Percentiles rank a stretch among this genome's conserved stretches.
Evolutionary conservation across 92 coral and sea anemone genomes (phyloP).

Genomic region (Palythoa heliodiscus): DNA sequence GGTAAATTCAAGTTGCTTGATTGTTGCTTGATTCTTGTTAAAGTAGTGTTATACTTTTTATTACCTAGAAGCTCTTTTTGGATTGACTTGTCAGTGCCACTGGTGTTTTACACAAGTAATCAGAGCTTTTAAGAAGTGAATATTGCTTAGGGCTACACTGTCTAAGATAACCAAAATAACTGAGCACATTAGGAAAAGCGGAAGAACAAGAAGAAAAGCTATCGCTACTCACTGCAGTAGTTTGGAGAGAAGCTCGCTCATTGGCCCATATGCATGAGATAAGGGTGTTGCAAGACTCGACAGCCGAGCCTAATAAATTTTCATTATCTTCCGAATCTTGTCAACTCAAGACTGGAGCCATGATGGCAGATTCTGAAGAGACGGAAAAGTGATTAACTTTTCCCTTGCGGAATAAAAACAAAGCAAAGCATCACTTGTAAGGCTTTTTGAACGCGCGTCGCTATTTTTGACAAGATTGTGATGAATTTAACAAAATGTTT

Average conservation of each 20-base stretch:
- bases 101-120: neutral
- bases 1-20: neutral
- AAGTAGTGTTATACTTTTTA: neutral
- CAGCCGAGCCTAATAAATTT: constrained; percentile 67
- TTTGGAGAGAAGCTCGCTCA: constrained; percentile 28
- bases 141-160: constrained; percentile 32
- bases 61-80: neutral
- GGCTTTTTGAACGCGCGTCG: neutral
- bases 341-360: constrained; percentile 48
- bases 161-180: constrained; percentile 21
- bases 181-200: constrained; percentile 49
- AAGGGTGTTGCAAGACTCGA: constrained; percentile 48
- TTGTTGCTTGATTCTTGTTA: neutral
- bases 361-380: constrained; percentile 53
- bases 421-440: neutral
- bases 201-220: constrained; percentile 49
- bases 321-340: constrained; percentile 57
- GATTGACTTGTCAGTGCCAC: neutral
- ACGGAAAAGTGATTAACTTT: constrained; percentile 35
- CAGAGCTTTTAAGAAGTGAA: constrained; percentile 22
- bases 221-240: constrained; percentile 52
- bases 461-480: neutral
- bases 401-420: neutral
- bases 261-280: constrained; percentile 62
- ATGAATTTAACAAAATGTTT: constrained; percentile 1